phyloP scores from a whole-genome alignment of 1,140 invertebrate species.

The Tetramorium simillimum region DNA sequence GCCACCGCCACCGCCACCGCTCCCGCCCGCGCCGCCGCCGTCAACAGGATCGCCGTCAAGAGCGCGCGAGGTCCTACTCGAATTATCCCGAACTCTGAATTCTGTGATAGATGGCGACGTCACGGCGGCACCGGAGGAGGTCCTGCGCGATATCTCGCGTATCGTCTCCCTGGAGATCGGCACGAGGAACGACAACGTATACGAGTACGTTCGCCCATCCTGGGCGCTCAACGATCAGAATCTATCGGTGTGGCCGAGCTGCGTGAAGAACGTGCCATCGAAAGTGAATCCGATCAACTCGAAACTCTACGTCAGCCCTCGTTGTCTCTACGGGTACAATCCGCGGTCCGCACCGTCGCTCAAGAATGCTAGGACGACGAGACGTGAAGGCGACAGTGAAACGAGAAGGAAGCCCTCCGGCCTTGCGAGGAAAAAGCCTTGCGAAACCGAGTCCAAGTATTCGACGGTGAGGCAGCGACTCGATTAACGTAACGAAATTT shows the following conservation, averaged over 20 bases:
- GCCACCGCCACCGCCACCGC: slow-evolving; percentile 42
- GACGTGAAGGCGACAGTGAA: not conserved
- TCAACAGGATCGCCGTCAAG: not conserved
- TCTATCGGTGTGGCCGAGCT: slow-evolving; percentile 1
- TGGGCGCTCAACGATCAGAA: slow-evolving; percentile 53
- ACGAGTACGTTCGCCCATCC: slow-evolving; percentile 80
- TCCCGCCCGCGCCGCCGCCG: slow-evolving; percentile 34
- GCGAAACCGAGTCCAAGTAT: slow-evolving; percentile 52
- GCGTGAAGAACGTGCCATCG: slow-evolving; percentile 20
- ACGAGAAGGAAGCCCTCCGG: not conserved
- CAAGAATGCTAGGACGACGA: not conserved
- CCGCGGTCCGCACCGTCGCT: slow-evolving; percentile 39
- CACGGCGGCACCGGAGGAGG: slow-evolving; percentile 80
- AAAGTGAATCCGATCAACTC: slow-evolving; percentile 76
- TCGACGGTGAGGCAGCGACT: slow-evolving; percentile 50
- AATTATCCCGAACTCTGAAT: slow-evolving; percentile 83
- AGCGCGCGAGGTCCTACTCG: slow-evolving; percentile 82
- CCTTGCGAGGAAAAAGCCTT: not conserved
- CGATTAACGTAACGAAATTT: not conserved
- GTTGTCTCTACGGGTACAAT: slow-evolving; percentile 64
- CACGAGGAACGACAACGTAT: slow-evolving; percentile 75
- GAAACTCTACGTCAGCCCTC: slow-evolving; percentile 70
- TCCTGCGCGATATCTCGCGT: slow-evolving; percentile 82
- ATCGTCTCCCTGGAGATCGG: slow-evolving; percentile 81
- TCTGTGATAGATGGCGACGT: slow-evolving; percentile 83